Evolutionary conservation across 2,888 invertebrate genomes (phyloP).

Genomic region (Noctua pronuba): DNA sequence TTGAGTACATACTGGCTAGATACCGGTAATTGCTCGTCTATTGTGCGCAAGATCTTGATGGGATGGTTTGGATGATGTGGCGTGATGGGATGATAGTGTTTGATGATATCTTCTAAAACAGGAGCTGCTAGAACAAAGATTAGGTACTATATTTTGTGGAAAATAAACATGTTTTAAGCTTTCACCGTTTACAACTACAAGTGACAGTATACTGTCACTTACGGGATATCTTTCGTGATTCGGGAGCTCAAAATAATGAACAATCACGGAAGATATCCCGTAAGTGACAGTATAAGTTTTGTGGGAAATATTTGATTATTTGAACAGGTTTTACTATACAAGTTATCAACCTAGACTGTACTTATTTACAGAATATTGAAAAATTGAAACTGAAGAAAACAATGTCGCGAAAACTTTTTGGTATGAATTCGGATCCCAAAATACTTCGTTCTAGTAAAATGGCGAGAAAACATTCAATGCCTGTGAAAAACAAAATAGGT

Average conservation of each 20-base stretch:
- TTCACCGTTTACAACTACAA: no score
- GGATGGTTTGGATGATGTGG: slow-evolving; percentile 32
- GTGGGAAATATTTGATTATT: background rate
- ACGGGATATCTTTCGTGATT: no score
- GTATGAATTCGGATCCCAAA: background rate
- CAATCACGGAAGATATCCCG: no score
- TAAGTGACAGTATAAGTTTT: no score
- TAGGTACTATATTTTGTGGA: background rate
- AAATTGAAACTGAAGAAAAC: background rate
- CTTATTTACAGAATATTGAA: background rate
- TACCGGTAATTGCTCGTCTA: slow-evolving; percentile 71
- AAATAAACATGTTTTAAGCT: no score
- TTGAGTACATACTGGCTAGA: slow-evolving; percentile 65
- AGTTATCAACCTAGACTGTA: background rate
- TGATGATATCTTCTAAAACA: background rate
- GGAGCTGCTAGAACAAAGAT: background rate
- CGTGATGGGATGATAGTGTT: background rate
- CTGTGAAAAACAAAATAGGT: background rate
- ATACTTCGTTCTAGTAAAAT: background rate
- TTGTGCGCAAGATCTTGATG: slow-evolving; percentile 58
- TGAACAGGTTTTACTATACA: background rate
- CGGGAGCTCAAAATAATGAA: no score
- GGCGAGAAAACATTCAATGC: background rate
- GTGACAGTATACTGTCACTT: no score
- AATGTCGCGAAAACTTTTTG: background rate